Evolutionary conservation across 2,888 invertebrate species (phyloP).

Genomic region (Lasioglossum villosulum): DNA sequence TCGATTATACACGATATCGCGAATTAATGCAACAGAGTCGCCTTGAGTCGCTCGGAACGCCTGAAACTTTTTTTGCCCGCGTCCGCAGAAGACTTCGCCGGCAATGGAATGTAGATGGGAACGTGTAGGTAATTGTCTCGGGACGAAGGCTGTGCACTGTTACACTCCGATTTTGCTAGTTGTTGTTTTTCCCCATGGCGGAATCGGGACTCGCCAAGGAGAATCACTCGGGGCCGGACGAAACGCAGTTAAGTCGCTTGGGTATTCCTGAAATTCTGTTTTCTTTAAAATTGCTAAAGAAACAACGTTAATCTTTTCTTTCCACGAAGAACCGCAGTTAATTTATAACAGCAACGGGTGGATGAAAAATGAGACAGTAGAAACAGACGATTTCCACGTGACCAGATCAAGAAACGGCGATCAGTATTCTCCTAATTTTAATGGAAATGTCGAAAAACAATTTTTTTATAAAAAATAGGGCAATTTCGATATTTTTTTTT

Average conservation of each 20-base stretch:
- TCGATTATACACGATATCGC: slow-evolving; percentile 13
- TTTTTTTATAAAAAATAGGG: neutral
- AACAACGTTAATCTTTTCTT: too few species aligned
- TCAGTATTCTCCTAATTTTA: neutral
- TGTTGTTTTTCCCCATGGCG: neutral
- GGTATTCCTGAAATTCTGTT: neutral
- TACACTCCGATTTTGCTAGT: slow-evolving; percentile 21
- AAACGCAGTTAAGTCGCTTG: neutral
- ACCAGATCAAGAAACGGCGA: too few species aligned
- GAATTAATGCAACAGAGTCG: slow-evolving; percentile 27
- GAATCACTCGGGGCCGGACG: neutral
- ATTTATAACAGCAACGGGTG: too few species aligned
- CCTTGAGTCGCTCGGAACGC: slow-evolving; percentile 5
- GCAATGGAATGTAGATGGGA: slow-evolving; percentile 31
- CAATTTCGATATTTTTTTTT: neutral
- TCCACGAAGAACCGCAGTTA: too few species aligned
- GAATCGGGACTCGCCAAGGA: slow-evolving; percentile 9
- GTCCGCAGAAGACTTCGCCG: slow-evolving; percentile 8
- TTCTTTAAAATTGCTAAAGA: neutral
- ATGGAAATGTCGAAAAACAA: neutral
- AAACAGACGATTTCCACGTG: neutral
- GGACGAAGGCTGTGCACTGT: slow-evolving; percentile 5
- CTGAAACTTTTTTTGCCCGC: slow-evolving; percentile 11
- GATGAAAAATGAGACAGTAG: too few species aligned
- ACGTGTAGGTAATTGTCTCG: slow-evolving; percentile 29